Base-by-base conservation (phyloP, 2,797 vertebrate species). In the Channallabes apus region DNA sequence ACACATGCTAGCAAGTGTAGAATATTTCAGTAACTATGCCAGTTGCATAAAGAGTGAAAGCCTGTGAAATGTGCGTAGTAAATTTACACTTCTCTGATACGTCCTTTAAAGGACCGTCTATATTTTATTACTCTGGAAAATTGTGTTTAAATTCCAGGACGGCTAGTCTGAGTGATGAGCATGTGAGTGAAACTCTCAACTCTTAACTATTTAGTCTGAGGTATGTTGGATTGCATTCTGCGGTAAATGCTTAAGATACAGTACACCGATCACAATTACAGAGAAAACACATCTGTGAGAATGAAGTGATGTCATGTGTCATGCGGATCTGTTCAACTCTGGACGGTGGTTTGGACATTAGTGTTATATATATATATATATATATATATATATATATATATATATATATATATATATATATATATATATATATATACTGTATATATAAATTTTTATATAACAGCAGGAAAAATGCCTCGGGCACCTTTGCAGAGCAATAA, bases 151-250 rank as follows among this genome's bases (percentile, higher is more conserved):
- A 38, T 61, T 27, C 29, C 56, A 59, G 75, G 56, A 35, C 29
- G 3, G 35, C 35, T 38, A 59, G 29, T 35, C 29, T 12, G 5
- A 24, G 22, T n/a, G 56, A 38, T 61, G 58, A 8, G 56, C 20
- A 20, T 14, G 38, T n/a, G 32, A 38, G 76, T 58, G n/a, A 78
- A 78, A 76, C 73, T 73, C 68, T 24, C 22, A 18, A 54, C 6
- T 22, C 56, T 59, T 18, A 35, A 35, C 72, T 54, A 51, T 27
- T 54, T 24, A 22, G 75, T 54, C 54, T 35, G 75, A 77, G 54
- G 75, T 54, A n/a, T 38, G 76, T 59, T 35, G 56, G 17, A 77
- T 77, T 15, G 75, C 18, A 59, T 78, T 78, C 76, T 38, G 56
- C 22, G 38, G 32, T 61, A n/a, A 78, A 61, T 58, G 24, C 58